These are phyloP conservation scores for Phaonia tiefii DNA, from an alignment of 2,888 invertebrate genomes.

Conservation along the genomic window DNA sequence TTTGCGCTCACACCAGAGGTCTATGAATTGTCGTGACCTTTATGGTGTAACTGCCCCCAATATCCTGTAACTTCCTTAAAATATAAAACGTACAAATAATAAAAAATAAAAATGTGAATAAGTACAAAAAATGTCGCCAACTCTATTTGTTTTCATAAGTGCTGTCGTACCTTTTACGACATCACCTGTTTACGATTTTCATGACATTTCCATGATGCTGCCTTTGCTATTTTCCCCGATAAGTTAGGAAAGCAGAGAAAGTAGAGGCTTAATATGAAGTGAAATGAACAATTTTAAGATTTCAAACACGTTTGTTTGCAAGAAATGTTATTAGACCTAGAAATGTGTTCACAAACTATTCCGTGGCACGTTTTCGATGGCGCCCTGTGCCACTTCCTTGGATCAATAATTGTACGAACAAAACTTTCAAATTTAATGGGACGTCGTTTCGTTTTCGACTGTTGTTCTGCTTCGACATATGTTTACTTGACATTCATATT, in stretches of 20 bases:
- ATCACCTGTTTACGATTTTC: slow-evolving; percentile 18
- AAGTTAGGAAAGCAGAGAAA: too few species aligned
- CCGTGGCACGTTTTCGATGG: background rate
- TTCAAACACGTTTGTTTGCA: slow-evolving; percentile 44
- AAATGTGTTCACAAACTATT: slow-evolving; percentile 48
- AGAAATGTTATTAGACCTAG: slow-evolving; percentile 26
- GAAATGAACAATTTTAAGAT: background rate
- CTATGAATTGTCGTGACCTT: background rate
- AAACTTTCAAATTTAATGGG: slow-evolving; percentile 40
- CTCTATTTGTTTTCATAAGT: background rate
- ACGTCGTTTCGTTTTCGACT: too few species aligned
- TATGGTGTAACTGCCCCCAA: background rate
- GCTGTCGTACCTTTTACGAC: background rate
- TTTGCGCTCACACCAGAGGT: background rate
- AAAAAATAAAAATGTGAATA: background rate
- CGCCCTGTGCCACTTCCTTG: background rate
- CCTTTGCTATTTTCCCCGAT: background rate
- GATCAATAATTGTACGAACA: slow-evolving; percentile 47
- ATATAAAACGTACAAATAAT: slow-evolving; percentile 9
- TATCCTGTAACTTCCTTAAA: background rate
- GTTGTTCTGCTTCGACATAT: too few species aligned
- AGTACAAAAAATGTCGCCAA: slow-evolving; percentile 6
- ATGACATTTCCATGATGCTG: background rate
- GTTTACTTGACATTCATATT: too few species aligned
- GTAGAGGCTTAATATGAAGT: background rate